These are phyloP conservation scores for Aselliscus stoliczkanus DNA, from an alignment of 2,797 vertebrate species.

Conservation along the genomic window DNA sequence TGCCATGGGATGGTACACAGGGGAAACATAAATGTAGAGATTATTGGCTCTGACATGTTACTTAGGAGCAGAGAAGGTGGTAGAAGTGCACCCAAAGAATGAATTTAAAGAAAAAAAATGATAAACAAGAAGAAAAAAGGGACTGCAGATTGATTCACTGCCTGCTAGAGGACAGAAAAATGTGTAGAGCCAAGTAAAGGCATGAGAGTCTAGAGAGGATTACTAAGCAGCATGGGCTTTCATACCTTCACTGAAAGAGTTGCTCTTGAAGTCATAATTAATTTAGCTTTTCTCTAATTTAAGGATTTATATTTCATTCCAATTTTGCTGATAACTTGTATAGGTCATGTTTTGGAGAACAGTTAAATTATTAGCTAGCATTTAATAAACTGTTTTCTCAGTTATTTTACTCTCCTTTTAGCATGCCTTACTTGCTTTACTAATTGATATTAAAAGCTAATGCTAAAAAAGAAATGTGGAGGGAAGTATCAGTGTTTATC, in stretches of 20 bases:
- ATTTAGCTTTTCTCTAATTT: background rate
- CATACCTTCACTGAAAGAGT: background rate
- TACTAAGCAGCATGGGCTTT: background rate
- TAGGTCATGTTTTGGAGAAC: background rate
- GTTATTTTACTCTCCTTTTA: background rate
- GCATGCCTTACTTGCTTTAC: constrained; percentile 17
- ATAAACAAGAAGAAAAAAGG: background rate
- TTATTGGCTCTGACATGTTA: background rate
- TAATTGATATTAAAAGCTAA: constrained; percentile 29
- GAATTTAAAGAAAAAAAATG: background rate
- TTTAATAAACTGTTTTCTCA: background rate
- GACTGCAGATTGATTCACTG: background rate
- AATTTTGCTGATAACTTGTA: background rate
- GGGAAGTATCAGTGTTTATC: background rate
- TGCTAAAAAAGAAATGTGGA: background rate
- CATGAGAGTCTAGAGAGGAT: background rate
- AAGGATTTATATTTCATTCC: constrained; percentile 19
- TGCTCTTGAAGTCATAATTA: background rate
- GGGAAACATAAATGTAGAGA: background rate
- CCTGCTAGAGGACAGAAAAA: background rate
- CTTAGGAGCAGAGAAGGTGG: background rate
- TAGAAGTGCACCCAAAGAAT: background rate
- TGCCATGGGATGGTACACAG: background rate
- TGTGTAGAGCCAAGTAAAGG: background rate
- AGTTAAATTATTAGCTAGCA: background rate